phyloP scores from a whole-genome alignment of 2,113 vertebrate species.

The Malaclemys terrapin region DNA sequence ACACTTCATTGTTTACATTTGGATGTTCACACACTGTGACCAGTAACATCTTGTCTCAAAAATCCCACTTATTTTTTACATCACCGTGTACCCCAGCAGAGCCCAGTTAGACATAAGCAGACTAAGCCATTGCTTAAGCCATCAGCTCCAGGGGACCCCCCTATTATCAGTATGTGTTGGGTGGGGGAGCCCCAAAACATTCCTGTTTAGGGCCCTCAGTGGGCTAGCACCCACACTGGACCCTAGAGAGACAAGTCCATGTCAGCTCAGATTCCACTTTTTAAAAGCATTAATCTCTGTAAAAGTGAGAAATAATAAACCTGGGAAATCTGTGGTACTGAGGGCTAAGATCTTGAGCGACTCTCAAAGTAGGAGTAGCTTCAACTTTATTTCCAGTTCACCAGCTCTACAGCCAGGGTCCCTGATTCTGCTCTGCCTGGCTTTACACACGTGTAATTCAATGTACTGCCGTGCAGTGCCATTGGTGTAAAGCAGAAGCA shows the following conservation, averaged over 20 bases:
- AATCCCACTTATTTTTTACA: background rate
- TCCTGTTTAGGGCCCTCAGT: background rate
- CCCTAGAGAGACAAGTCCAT: background rate
- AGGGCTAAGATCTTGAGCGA: background rate
- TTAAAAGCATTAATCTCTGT: background rate
- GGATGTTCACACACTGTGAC: background rate
- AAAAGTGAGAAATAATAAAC: background rate
- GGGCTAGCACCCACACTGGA: background rate
- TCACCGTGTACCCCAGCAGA: background rate
- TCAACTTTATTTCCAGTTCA: background rate
- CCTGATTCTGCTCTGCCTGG: background rate
- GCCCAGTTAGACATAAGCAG: background rate
- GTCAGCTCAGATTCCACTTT: background rate
- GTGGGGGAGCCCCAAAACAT: background rate
- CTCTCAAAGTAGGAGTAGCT: rapidly evolving
- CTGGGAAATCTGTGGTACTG: background rate
- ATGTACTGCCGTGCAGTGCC: background rate
- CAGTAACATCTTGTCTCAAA: background rate
- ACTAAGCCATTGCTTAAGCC: background rate
- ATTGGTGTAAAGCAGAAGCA: background rate
- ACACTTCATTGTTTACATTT: background rate
- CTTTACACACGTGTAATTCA: background rate
- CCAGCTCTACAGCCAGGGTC: rapidly evolving
- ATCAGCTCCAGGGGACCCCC: background rate
- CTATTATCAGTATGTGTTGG: background rate